Evolutionary conservation across 53 echinoderm and acorn worm genomes (phyloP), one percentile per base, ranked within the genome.

Genomic region (Zoroaster sp.): DNA sequence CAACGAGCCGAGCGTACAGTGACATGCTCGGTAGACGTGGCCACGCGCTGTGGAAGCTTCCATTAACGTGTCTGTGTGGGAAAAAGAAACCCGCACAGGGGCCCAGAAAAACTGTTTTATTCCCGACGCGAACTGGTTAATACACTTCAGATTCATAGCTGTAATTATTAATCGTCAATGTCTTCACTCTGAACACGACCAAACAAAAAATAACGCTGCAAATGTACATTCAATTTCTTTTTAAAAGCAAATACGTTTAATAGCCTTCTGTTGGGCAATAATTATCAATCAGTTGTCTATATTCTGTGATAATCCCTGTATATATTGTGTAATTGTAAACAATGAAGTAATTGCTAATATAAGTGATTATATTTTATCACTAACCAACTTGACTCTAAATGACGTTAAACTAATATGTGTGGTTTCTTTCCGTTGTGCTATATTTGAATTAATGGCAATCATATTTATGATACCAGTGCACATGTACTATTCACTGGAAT

Each of bases 281-380:
- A 14, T 82, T 82, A 68, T 83, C 33, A 83, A 30, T 6, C 34
- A 45, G 83, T 67, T 74, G 83, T 83, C 44, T 45, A 83, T 83
- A 83, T 83, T 83, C 35, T 68, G 14, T 49, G 44, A 34, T 85
- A 85, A 46, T 71, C 85, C 21, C 30, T 71, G 71, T 85, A 70
- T 38, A 85, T 83, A 83, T 85, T 85, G 85, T 85, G 85, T 85
- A 69, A 65, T 59, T 79, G 79, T 79, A 37, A 83, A 83, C 69
- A 44, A 67, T 83, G 37, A 74, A 74, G 15, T 74, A 40, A 18
- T 66, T 81, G 42, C 81, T 66, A 66, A 41, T 74, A 43, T n/a
- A 40, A 74, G 63, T 76, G 30, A 75, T 75, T 30, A 25, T 59
- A 59, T 59, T 59, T 59, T 59, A 28, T 59, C 9, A 28, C 63